Percentiles rank a stretch among this genome's conserved stretches.
Conservation (phyloP, 2,113 vertebrate genomes). For the Saguinus midas region DNA sequence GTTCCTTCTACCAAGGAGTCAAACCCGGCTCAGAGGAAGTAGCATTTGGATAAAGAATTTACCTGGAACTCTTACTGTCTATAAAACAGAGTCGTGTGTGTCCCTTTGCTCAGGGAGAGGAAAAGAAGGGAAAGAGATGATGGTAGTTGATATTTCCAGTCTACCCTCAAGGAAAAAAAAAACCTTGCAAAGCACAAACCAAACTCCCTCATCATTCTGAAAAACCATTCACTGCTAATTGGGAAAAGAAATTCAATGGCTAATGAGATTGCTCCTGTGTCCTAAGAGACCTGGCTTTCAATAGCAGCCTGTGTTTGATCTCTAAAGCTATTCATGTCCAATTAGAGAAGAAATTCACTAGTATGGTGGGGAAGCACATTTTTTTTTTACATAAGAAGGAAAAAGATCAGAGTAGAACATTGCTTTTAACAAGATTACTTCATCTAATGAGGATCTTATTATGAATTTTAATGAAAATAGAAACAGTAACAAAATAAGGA, state of each 20-base stretch:
- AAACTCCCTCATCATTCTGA: not conserved
- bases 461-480: slow-evolving; percentile 73
- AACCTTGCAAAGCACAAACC: slow-evolving; percentile 8
- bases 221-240: slow-evolving; percentile 51
- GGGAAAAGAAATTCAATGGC: slow-evolving; percentile 37
- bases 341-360: slow-evolving; percentile 67
- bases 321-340: slow-evolving; percentile 62
- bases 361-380: not conserved
- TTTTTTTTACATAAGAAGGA: not conserved
- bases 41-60: not conserved
- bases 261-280: slow-evolving; percentile 45
- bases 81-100: not conserved
- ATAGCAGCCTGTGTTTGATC: slow-evolving; percentile 51
- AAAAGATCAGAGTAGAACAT: slow-evolving; percentile 41
- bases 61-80: not conserved
- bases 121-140: not conserved
- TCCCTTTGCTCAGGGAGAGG: not conserved
- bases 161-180: not conserved
- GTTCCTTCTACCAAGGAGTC: not conserved
- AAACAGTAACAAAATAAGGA: slow-evolving; percentile 29
- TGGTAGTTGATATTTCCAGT: not conserved
- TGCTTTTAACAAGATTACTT: slow-evolving; percentile 68
- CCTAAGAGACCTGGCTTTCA: slow-evolving; percentile 62
- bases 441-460: slow-evolving; percentile 57
- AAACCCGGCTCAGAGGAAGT: not conserved